These are phyloP conservation scores for Hippotragus niger DNA, from an alignment of 2,113 vertebrate species.

Conservation along the genomic window DNA sequence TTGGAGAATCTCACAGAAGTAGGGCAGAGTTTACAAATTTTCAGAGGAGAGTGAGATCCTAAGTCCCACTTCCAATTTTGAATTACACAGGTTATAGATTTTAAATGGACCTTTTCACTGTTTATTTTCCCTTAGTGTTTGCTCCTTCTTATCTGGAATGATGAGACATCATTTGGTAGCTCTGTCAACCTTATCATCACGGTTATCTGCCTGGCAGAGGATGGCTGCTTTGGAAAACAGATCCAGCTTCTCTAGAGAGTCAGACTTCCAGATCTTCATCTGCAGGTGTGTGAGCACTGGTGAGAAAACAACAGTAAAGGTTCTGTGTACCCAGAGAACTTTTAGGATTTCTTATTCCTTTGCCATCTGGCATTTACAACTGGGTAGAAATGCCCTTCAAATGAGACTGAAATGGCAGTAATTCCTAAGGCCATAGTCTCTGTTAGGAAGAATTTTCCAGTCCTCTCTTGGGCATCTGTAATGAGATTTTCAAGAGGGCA, in stretches of 20 bases:
- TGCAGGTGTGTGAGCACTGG: not conserved
- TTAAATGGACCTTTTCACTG: constrained; percentile 55
- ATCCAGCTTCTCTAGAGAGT: not conserved
- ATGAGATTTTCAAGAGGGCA: not conserved
- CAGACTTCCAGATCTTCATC: not conserved
- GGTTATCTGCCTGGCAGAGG: not conserved
- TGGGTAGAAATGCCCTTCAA: not conserved
- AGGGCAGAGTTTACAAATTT: not conserved
- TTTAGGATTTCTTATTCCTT: not conserved
- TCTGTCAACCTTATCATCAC: constrained; percentile 63
- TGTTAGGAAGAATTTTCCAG: not conserved
- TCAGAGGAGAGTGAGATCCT: not conserved
- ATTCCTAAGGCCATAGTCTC: not conserved
- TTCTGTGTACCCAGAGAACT: not conserved
- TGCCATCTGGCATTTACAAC: not conserved
- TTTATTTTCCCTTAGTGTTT: constrained; percentile 43
- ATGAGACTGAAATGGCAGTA: not conserved
- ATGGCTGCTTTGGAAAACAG: not conserved
- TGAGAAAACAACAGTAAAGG: not conserved
- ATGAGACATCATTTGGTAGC: constrained; percentile 65
- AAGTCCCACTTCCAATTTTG: not conserved
- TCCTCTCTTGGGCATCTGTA: not conserved
- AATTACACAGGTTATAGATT: constrained; percentile 26
- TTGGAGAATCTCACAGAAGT: not conserved
- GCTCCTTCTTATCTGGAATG: constrained; percentile 57